These are phyloP conservation scores for Acyrthosiphon pisum DNA, from an alignment of 1,140 invertebrate genomes.

Conservation along the genomic window DNA sequence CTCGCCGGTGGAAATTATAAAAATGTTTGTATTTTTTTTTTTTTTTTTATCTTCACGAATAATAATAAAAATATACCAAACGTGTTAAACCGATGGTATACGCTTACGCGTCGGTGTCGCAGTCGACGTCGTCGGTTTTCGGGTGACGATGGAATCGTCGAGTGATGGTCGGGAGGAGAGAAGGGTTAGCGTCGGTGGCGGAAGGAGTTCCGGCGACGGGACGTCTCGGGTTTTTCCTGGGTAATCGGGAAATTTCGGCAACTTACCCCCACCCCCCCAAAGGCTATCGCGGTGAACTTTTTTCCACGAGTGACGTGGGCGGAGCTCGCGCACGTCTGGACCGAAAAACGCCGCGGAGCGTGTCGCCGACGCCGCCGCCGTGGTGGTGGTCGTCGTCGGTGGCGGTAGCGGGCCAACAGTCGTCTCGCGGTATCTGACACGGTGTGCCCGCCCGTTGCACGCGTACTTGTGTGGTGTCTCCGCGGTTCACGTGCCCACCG, in stretches of 20 bases:
- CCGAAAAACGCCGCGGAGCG: constrained; percentile 19
- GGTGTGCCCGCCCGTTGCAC: background rate
- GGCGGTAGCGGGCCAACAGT: background rate
- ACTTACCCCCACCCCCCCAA: background rate
- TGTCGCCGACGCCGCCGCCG: background rate
- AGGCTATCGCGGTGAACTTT: background rate
- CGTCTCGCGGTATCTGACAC: constrained; percentile 11
- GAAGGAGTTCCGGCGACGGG: background rate
- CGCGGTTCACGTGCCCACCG: background rate
- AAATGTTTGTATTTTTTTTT: too few species aligned
- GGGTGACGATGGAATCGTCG: background rate
- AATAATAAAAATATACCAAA: background rate
- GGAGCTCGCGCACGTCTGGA: constrained; percentile 23
- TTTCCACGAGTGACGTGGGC: background rate
- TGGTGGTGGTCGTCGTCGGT: background rate
- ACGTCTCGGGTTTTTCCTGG: constrained; percentile 6
- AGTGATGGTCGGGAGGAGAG: background rate
- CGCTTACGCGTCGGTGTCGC: background rate
- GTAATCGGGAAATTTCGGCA: background rate
- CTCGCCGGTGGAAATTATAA: background rate
- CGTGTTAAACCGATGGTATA: background rate
- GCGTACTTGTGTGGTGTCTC: background rate
- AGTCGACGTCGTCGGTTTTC: background rate
- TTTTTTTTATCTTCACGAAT: background rate
- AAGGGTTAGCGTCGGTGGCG: background rate